A percentile compares a stretch with the other conserved stretches of the same genome.
Conservation (phyloP, 2,888 invertebrate species). For the Acronicta psi region DNA sequence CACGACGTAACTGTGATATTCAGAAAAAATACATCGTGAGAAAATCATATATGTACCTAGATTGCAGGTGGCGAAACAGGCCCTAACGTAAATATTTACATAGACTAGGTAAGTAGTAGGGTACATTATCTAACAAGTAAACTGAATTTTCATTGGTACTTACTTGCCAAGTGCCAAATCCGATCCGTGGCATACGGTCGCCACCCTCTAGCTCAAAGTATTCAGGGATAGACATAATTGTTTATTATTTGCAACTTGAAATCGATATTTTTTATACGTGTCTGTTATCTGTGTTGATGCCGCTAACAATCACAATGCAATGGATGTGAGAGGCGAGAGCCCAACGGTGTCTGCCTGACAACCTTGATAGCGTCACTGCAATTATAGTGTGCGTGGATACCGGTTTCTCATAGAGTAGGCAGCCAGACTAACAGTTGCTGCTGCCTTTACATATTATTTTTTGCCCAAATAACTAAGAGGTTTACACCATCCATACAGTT, state of each 20-base stretch:
- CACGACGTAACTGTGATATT: too few relatives aligned
- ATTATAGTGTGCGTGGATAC: constrained; percentile 32
- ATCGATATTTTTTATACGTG: constrained; percentile 11
- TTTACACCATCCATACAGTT: too few relatives aligned
- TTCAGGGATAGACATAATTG: constrained; percentile 70
- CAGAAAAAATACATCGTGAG: too few relatives aligned
- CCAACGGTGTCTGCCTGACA: constrained; percentile 37
- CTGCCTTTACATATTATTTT: constrained; percentile 9
- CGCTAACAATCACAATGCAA: constrained; percentile 57
- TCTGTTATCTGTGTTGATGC: constrained; percentile 53
- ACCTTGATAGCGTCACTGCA: constrained; percentile 51
- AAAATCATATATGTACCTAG: too few relatives aligned
- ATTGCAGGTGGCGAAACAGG: too few relatives aligned
- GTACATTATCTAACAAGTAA: not conserved
- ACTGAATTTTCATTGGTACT: constrained; percentile 59
- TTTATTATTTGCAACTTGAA: not conserved
- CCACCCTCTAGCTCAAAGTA: constrained; percentile 83
- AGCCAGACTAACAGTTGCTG: constrained; percentile 37
- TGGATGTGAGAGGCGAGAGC: constrained; percentile 58
- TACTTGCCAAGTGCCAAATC: constrained; percentile 95
- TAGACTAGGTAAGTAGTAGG: too few relatives aligned
- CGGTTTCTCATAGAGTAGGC: constrained; percentile 52
- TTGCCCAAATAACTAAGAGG: too few relatives aligned
- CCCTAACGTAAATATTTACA: too few relatives aligned
- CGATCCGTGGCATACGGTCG: constrained; percentile 91